Conservation (phyloP, 2,888 invertebrate species). For the Antitype chi region DNA sequence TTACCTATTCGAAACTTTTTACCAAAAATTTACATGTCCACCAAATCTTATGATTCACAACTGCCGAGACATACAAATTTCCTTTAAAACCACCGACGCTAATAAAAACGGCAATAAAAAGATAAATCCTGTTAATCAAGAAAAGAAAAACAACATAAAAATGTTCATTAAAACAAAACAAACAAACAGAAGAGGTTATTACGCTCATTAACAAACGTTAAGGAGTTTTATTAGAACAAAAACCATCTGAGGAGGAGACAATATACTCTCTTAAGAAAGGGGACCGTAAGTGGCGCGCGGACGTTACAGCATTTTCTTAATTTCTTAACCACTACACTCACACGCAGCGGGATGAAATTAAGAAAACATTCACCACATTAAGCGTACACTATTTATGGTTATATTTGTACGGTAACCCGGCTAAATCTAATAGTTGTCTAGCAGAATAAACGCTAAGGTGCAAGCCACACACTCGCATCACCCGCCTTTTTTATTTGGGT, state of each 20-base stretch:
- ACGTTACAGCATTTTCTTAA: conserved; percentile 88
- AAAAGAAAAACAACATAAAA: conserved; percentile 66
- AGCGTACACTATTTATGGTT: conserved; percentile 78
- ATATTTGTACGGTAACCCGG: conserved; percentile 73
- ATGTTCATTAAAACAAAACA: conserved; percentile 70
- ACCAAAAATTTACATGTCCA: neutral
- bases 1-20: neutral
- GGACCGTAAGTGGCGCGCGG: conserved; percentile 85
- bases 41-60: conserved; percentile 22
- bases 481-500: conserved; percentile 68
- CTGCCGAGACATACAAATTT: conserved; percentile 11
- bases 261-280: conserved; percentile 80
- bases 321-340: conserved; percentile 87
- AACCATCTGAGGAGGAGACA: conserved; percentile 87
- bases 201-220: conserved; percentile 85
- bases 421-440: conserved; percentile 70
- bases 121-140: conserved; percentile 63
- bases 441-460: conserved; percentile 59
- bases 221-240: conserved; percentile 86
- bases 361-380: conserved; percentile 89
- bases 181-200: conserved; percentile 76
- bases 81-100: conserved; percentile 37
- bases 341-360: conserved; percentile 89
- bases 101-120: conserved; percentile 53
- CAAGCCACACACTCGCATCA: conserved; percentile 60